Evolutionary conservation across 2,888 invertebrate species (phyloP).

Genomic region (Sicus ferrugineus): DNA sequence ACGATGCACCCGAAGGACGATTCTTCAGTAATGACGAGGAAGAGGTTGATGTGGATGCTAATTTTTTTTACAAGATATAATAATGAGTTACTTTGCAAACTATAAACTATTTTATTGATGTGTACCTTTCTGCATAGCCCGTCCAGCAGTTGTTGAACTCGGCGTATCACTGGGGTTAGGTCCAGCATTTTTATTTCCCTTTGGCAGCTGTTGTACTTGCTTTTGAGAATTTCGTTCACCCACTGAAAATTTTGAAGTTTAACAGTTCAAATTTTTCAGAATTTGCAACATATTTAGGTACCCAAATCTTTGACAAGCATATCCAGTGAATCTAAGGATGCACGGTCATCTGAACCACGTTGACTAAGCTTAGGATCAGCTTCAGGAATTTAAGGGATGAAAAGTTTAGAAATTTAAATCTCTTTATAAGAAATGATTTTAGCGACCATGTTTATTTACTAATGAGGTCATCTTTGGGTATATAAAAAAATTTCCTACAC

Average conservation of each 20-base stretch:
- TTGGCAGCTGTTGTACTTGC: background rate
- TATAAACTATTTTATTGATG: background rate
- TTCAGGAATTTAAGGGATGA: slow-evolving; percentile 33
- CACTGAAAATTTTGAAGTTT: background rate
- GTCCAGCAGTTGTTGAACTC: background rate
- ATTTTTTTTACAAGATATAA: background rate
- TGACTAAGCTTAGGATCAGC: slow-evolving; percentile 35
- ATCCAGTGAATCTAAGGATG: slow-evolving; percentile 52
- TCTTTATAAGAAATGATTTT: no score
- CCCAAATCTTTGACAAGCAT: slow-evolving; percentile 48
- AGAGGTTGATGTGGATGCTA: background rate
- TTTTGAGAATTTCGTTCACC: slow-evolving; percentile 25
- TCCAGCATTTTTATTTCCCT: background rate
- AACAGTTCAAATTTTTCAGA: background rate
- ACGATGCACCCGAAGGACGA: slow-evolving; percentile 2
- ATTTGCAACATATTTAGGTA: slow-evolving; percentile 34
- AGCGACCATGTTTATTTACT: no score
- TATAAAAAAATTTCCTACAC: no score
- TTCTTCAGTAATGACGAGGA: slow-evolving; percentile 1
- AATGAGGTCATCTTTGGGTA: no score
- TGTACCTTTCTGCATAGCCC: slow-evolving; percentile 5
- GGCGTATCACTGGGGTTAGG: background rate
- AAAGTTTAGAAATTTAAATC: slow-evolving; percentile 34
- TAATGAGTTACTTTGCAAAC: background rate
- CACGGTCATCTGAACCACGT: slow-evolving; percentile 40